Evolutionary conservation across 2,113 vertebrate species (phyloP), one percentile per base, ranked within the genome.

Genomic region (Charina bottae): DNA sequence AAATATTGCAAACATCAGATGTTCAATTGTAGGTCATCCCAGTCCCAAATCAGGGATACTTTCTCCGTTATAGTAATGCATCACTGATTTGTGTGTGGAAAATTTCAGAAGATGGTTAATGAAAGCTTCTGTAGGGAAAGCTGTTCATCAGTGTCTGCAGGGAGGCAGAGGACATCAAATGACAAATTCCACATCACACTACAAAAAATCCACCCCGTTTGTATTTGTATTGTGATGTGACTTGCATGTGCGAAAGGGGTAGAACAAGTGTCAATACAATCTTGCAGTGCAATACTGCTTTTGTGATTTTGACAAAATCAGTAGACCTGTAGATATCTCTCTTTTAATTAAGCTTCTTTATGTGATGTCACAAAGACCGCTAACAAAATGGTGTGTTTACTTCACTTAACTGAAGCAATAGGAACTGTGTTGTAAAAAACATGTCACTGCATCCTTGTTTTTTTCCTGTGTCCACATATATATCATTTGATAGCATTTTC

Each of bases 341-440:
- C 19, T 58, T 15, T 56, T 84, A 54, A 56, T 72, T 54, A 87
- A 68, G 68, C 3, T 28, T 15, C 21, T 0, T 0, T 93, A 26
- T 95, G 93, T 46, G 54, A 85, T 55, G 53, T 33, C 85, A 55
- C 15, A 49, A 54, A 19, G 28, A 55, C 84, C n/a, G 49, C 26
- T 11, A 90, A 58, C n/a, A 78, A 72, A 15, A 85, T 68, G 60
- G 42, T 54, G 54, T 26, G 15, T 87, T 92, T 90, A 60, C 64
- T 83, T 42, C 62, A 12, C 26, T 93, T 23, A 54, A 53, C 87
- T 11, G 23, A 59, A 84, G 23, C 10, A 92, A 64, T 46, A 62
- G n/a, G 37, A 62, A 21, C 42, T 56, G 17, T 56, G 17, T 64
- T 89, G 85, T 55, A 60, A 46, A 64, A 91, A 68, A 33, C 37